A percentile compares a stretch with the other conserved stretches of the same genome.
phyloP scores from a whole-genome alignment of 1,140 invertebrate species.

The Trichoplusia ni region DNA sequence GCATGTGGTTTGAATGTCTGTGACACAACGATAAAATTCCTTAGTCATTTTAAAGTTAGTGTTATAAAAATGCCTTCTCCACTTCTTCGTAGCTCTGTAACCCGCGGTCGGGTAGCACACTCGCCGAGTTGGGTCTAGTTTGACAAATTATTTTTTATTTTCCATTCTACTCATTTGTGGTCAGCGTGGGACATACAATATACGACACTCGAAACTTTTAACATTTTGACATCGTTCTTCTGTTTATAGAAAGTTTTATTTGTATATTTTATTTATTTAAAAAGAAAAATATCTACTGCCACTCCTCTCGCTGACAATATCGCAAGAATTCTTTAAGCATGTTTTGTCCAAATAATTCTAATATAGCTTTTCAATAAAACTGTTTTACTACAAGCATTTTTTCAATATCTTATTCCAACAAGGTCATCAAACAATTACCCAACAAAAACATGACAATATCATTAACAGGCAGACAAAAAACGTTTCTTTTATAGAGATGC shows the following conservation, averaged over 20 bases:
- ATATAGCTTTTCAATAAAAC: too few relatives aligned
- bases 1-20: too few relatives aligned
- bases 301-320: background rate
- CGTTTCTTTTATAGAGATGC: slow-evolving; percentile 2
- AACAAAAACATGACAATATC: slow-evolving; percentile 2
- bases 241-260: background rate
- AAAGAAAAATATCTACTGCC: background rate
- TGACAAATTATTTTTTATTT: slow-evolving; percentile 34
- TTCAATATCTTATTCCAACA: too few relatives aligned
- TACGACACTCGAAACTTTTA: slow-evolving; percentile 23
- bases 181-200: slow-evolving; percentile 6
- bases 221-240: slow-evolving; percentile 9
- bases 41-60: too few relatives aligned
- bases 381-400: too few relatives aligned
- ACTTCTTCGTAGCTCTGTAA: background rate
- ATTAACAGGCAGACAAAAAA: background rate
- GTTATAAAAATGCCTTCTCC: background rate
- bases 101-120: slow-evolving; percentile 8
- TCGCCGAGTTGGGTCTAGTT: slow-evolving; percentile 17
- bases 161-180: slow-evolving; percentile 23
- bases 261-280: background rate
- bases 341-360: too few relatives aligned
- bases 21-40: too few relatives aligned
- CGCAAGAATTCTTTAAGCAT: background rate
- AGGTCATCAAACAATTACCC: background rate